Evolutionary conservation across 1,140 invertebrate genomes (phyloP).

Genomic region (Papilio machaon): DNA sequence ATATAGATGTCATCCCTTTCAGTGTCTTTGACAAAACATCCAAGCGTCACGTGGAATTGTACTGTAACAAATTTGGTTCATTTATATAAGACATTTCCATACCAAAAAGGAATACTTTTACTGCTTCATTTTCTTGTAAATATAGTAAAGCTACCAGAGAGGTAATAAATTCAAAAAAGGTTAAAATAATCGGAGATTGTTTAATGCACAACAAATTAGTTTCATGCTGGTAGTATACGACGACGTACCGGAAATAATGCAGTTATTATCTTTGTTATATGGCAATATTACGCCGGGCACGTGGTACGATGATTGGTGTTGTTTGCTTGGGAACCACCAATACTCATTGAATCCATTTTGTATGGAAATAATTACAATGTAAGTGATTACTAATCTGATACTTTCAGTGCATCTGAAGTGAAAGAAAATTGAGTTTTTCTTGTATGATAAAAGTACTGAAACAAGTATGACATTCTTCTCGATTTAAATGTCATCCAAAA

Average conservation of each 20-base stretch:
- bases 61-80: too few relatives aligned
- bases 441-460: not conserved
- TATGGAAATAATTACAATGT: constrained; percentile 2
- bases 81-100: too few relatives aligned
- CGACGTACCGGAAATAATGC: not conserved
- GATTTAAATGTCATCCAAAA: not conserved
- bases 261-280: constrained; percentile 22
- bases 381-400: not conserved
- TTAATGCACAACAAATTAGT: constrained; percentile 5
- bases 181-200: constrained; percentile 2
- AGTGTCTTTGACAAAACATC: too few relatives aligned
- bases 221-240: not conserved
- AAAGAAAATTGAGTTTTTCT: not conserved
- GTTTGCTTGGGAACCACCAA: not conserved
- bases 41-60: too few relatives aligned
- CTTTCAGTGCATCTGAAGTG: not conserved
- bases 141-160: not conserved
- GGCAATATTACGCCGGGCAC: constrained; percentile 4
- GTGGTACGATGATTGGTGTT: not conserved
- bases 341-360: not conserved
- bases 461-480: not conserved
- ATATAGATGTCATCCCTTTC: too few relatives aligned
- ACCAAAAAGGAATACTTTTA: too few relatives aligned
- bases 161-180: not conserved
- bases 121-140: not conserved